Conservation (phyloP, 2,113 vertebrate species). For the Heptranchias perlo region DNA sequence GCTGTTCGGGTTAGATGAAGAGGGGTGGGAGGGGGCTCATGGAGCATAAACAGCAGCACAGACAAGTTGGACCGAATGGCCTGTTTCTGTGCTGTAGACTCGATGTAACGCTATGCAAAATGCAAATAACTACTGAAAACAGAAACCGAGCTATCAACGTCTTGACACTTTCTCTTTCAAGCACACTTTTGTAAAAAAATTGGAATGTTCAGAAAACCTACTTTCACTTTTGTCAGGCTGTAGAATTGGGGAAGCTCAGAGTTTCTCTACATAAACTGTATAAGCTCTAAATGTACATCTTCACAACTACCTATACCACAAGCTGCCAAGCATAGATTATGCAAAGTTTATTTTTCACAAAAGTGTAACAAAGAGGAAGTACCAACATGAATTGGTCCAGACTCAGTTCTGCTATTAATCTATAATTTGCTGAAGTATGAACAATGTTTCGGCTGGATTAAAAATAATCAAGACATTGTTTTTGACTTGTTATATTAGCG, state of each 20-base stretch:
- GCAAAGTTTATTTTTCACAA: background rate
- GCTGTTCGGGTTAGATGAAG: too few relatives aligned
- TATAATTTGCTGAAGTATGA: background rate
- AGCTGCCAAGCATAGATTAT: background rate
- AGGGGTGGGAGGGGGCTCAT: too few relatives aligned
- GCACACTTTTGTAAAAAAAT: background rate
- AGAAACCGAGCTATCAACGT: background rate
- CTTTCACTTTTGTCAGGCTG: background rate
- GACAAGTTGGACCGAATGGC: too few relatives aligned
- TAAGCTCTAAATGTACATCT: too few relatives aligned
- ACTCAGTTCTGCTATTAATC: background rate
- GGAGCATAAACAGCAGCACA: too few relatives aligned
- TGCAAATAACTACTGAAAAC: background rate
- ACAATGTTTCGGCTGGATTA: background rate
- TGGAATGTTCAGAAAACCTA: background rate
- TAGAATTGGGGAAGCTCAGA: background rate
- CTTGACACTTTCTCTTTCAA: background rate
- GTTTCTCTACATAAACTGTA: background rate
- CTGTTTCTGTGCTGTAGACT: too few relatives aligned
- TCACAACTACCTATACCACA: background rate
- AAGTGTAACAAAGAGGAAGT: background rate
- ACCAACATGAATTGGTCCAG: background rate
- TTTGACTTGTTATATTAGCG: background rate
- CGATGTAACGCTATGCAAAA: too few relatives aligned
- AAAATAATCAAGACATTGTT: background rate